Percentiles rank a stretch among this genome's conserved stretches.
phyloP scores from a whole-genome alignment of 2,113 vertebrate genomes.

The Limnothrissa miodon region DNA sequence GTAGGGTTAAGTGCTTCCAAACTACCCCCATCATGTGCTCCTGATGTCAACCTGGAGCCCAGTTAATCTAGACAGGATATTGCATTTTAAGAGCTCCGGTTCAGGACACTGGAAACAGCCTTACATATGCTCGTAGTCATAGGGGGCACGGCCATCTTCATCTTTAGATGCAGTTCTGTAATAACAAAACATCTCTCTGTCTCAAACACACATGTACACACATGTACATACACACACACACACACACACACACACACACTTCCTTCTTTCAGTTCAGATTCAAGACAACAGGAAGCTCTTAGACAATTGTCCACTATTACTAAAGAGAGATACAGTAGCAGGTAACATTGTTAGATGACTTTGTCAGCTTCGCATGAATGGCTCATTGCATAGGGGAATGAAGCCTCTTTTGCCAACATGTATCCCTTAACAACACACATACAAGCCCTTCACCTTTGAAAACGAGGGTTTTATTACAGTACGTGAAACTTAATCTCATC shows the following conservation, averaged over 20 bases:
- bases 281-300: neutral
- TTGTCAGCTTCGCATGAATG: too few relatives aligned
- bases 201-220: neutral
- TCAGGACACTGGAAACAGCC: neutral
- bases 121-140: constrained; percentile 57
- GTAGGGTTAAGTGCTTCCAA: constrained; percentile 34
- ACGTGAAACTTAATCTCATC: too few relatives aligned
- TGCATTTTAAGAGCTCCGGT: constrained; percentile 48
- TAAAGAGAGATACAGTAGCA: too few relatives aligned
- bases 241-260: neutral
- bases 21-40: constrained; percentile 27
- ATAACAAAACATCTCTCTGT: too few relatives aligned
- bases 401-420: too few relatives aligned
- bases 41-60: constrained; percentile 10
- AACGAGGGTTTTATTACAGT: too few relatives aligned
- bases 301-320: neutral
- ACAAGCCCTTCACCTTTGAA: too few relatives aligned
- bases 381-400: too few relatives aligned
- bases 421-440: too few relatives aligned
- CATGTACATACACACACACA: neutral
- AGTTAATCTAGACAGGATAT: constrained; percentile 54
- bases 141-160: neutral
- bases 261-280: neutral
- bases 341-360: too few relatives aligned
- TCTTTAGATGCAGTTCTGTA: too few relatives aligned